Evolutionary conservation across 2,888 invertebrate species (phyloP).

Genomic region (Caenorhabditis drosophilae): DNA sequence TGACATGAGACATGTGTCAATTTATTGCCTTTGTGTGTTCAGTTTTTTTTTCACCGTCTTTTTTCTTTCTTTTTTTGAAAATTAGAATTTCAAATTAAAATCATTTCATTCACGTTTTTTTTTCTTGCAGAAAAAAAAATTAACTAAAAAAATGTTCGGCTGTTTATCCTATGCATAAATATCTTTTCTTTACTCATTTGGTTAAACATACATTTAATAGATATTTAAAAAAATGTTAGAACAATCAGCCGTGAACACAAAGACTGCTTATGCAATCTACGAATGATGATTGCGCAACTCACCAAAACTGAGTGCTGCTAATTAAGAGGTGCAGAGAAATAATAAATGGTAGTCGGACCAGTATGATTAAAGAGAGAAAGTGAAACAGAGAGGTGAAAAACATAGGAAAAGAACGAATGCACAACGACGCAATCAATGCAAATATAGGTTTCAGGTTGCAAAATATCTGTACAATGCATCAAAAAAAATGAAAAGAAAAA

Average conservation of each 20-base stretch:
- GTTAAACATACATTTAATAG: too few species aligned
- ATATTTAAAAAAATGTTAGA: too few species aligned
- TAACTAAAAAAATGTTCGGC: too few species aligned
- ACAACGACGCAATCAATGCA: slow-evolving; percentile 1
- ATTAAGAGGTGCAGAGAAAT: slow-evolving; percentile 4
- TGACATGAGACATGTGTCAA: slow-evolving; percentile 1
- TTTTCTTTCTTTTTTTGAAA: not conserved
- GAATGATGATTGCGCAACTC: not conserved
- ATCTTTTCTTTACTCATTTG: too few species aligned
- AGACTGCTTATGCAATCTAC: not conserved
- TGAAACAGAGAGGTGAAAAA: too few species aligned
- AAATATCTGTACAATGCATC: too few species aligned
- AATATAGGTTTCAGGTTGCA: not conserved
- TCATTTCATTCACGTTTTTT: not conserved
- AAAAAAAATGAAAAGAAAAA: too few species aligned
- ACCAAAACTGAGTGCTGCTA: not conserved
- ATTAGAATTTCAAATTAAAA: too few species aligned
- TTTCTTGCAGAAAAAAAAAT: too few species aligned
- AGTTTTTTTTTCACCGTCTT: slow-evolving; percentile 2
- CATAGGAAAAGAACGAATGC: not conserved
- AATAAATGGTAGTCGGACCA: not conserved
- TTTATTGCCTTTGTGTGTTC: slow-evolving; percentile 10
- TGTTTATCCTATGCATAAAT: too few species aligned
- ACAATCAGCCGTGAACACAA: not conserved
- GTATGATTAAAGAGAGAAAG: too few species aligned